A percentile compares a stretch with the other conserved stretches of the same genome.
Evolutionary conservation across 2,888 invertebrate species (phyloP).

Genomic region (Agrilus cyanescens): DNA sequence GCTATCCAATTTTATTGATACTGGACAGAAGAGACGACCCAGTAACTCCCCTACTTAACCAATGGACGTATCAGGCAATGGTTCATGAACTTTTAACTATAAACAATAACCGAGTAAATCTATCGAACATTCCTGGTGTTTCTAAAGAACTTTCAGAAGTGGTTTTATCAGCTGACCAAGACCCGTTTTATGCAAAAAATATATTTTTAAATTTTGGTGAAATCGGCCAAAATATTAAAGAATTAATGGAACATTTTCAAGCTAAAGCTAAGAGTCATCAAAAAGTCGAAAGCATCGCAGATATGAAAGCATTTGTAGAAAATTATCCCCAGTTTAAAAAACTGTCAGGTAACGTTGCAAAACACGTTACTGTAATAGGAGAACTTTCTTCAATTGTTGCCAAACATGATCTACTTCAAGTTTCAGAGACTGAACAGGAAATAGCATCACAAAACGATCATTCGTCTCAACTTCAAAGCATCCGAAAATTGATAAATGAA

Average conservation of each 20-base stretch:
- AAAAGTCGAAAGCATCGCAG: conserved; percentile 94
- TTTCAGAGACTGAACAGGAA: conserved; percentile 90
- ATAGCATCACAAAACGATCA: conserved; percentile 80
- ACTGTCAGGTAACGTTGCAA: conserved; percentile 91
- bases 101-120: conserved; percentile 84
- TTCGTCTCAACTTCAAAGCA: conserved; percentile 61
- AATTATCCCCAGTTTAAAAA: conserved; percentile 97
- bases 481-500: conserved; percentile 66
- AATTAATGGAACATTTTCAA: conserved; percentile 96
- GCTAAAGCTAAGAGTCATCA: conserved; percentile 89
- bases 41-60: conserved; percentile 86
- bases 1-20: conserved; percentile 73
- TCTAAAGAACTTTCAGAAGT: conserved; percentile 85
- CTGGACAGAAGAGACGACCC: conserved; percentile 91
- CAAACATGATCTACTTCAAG: conserved; percentile 66
- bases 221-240: conserved; percentile 93
- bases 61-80: conserved; percentile 99
- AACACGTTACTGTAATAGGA: conserved; percentile 94
- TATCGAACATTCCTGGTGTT: conserved; percentile 73
- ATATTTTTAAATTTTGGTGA: conserved; percentile 96
- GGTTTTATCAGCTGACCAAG: conserved; percentile 88
- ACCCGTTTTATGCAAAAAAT: conserved; percentile 94
- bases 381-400: conserved; percentile 82
- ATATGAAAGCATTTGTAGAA: conserved; percentile 98
- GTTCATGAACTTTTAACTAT: conserved; percentile 93